Evolutionary conservation across 2,113 vertebrate species (phyloP).

Genomic region (Gracilinanus agilis): DNA sequence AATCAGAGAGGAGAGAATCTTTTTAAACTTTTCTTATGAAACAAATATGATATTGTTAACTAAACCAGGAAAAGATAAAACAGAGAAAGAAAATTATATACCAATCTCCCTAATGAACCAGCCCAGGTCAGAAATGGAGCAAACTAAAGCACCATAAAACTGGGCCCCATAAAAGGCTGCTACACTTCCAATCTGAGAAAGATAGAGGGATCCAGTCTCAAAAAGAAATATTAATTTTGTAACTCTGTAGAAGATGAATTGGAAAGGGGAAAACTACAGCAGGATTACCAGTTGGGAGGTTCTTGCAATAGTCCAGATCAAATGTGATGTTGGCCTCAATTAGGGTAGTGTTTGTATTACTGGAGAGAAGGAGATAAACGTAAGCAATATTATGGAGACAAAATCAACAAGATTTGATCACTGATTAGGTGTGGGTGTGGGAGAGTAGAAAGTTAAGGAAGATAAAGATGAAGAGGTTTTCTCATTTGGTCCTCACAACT

Average conservation of each 20-base stretch:
- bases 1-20: no score
- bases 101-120: no score
- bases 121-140: no score
- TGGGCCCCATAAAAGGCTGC: no score
- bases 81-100: no score
- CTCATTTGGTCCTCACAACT: neutral
- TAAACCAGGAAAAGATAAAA: no score
- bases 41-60: no score
- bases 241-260: neutral
- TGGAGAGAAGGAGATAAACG: neutral
- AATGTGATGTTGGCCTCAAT: neutral
- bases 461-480: neutral
- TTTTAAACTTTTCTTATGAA: no score
- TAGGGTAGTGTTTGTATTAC: neutral
- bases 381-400: neutral
- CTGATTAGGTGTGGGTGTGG: neutral
- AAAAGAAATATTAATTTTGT: no score
- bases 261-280: neutral
- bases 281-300: neutral
- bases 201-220: no score
- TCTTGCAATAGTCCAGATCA: neutral
- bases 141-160: no score
- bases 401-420: neutral
- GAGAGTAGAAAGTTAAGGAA: neutral
- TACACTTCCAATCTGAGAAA: no score